A percentile compares a stretch with the other conserved stretches of the same genome.
These are phyloP conservation scores for Kryphioiulus occultus DNA, from an alignment of 2,888 invertebrate species.

Conservation along the genomic window DNA sequence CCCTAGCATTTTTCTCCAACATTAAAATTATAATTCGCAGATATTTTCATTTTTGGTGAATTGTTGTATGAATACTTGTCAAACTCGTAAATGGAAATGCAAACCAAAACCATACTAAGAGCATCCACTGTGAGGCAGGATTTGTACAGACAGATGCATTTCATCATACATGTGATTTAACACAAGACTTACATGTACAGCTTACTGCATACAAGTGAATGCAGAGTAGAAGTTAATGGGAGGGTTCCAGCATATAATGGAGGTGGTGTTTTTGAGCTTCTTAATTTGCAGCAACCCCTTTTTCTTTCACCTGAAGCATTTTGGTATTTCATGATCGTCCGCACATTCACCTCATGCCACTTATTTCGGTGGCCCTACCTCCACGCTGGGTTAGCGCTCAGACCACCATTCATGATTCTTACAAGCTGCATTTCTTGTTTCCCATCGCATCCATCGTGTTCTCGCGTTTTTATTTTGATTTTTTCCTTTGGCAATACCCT, in stretches of 20 bases:
- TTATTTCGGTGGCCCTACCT: conserved; percentile 26
- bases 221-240: neutral
- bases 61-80: too few species aligned
- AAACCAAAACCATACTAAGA: too few species aligned
- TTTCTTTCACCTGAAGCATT: conserved; percentile 37
- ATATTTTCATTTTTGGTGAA: too few species aligned
- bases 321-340: conserved; percentile 31
- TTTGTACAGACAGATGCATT: too few species aligned
- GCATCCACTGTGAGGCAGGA: too few species aligned
- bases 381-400: neutral
- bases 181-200: conserved; percentile 16
- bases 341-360: conserved; percentile 31
- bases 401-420: neutral
- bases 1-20: too few species aligned
- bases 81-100: too few species aligned
- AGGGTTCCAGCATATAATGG: conserved; percentile 35
- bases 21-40: too few species aligned
- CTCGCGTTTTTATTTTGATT: conserved; percentile 29
- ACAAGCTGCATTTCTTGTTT: neutral
- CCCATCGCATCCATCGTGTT: neutral
- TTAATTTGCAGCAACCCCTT: conserved; percentile 44
- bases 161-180: neutral
- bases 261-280: conserved; percentile 27
- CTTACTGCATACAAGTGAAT: too few species aligned
- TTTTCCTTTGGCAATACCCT: conserved; percentile 35